phyloP scores from a whole-genome alignment of 2,113 vertebrate species.

The Grallaria varia region DNA sequence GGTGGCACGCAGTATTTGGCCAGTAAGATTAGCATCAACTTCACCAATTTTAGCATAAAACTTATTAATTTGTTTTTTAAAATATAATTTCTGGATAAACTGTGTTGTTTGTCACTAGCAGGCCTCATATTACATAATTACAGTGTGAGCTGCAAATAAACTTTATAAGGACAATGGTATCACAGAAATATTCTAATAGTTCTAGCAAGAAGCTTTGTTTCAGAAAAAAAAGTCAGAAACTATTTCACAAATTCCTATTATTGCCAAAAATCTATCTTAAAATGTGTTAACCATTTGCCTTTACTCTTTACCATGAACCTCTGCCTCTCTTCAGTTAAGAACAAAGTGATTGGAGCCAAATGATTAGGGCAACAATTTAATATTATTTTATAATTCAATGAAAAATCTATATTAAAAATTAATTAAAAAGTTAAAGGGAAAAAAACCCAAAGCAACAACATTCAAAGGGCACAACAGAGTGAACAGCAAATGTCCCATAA shows the following conservation, averaged over 20 bases:
- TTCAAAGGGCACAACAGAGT: neutral
- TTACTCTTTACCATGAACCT: neutral
- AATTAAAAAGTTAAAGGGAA: neutral
- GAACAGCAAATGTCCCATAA: constrained; percentile 39
- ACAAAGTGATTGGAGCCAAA: constrained; percentile 7
- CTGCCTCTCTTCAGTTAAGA: constrained; percentile 33
- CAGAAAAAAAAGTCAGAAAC: constrained; percentile 3
- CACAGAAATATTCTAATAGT: neutral
- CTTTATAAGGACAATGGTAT: neutral
- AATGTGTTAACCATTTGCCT: constrained; percentile 55
- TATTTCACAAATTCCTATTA: constrained; percentile 45
- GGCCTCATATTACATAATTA: neutral
- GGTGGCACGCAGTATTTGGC: neutral
- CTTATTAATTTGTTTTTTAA: neutral
- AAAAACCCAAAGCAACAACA: neutral
- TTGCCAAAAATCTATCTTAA: constrained; percentile 58
- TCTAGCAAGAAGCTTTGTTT: neutral
- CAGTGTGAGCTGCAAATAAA: neutral
- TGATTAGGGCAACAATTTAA: constrained; percentile 9
- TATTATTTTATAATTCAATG: constrained; percentile 11
- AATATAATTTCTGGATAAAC: neutral
- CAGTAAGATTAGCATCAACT: neutral
- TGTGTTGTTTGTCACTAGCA: neutral
- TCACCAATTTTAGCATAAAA: neutral
- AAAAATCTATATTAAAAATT: neutral